Conservation (phyloP, 2,113 vertebrate genomes). For the Terrapene triunguis region DNA sequence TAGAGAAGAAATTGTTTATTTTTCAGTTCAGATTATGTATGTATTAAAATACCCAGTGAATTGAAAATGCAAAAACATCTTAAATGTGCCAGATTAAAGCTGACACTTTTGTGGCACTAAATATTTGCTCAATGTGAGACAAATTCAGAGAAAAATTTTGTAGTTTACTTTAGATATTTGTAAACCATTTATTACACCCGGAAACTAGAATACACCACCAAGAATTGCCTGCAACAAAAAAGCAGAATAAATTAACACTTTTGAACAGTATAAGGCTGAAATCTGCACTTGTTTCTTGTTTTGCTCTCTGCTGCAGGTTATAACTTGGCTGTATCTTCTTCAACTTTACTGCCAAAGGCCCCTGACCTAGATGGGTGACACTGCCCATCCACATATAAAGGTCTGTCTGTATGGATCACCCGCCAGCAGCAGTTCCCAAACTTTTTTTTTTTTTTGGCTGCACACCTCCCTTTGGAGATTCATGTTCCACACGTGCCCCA, state of each 20-base stretch:
- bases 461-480: background rate
- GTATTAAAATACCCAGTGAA: background rate
- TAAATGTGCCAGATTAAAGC: background rate
- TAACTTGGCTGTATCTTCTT: background rate
- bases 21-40: background rate
- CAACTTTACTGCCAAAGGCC: rapidly evolving
- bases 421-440: background rate
- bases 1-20: background rate
- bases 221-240: background rate
- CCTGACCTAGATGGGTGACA: background rate
- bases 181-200: background rate
- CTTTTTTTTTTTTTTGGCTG: background rate
- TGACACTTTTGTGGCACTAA: rapidly evolving
- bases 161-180: rapidly evolving
- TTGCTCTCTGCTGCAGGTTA: background rate
- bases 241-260: no score
- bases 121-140: rapidly evolving
- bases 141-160: rapidly evolving
- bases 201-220: background rate
- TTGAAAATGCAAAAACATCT: background rate
- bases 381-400: rapidly evolving
- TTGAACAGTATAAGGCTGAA: rapidly evolving
- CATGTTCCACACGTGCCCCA: background rate
- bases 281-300: rapidly evolving
- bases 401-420: background rate